phyloP scores from a whole-genome alignment of 2,888 invertebrate genomes.

The Limulus polyphemus region DNA sequence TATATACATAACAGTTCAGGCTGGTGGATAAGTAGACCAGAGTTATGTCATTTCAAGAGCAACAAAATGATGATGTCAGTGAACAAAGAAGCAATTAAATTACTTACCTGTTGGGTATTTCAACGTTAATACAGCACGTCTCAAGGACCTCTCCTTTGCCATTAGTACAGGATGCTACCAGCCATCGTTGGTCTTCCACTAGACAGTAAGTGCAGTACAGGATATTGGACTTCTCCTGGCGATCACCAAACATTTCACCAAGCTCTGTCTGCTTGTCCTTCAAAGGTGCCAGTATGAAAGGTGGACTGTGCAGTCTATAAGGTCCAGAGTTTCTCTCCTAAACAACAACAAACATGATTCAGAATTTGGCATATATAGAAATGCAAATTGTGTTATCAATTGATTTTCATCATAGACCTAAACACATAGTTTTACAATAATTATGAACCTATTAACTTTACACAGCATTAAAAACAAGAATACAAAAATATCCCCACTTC shows the following conservation, averaged over 20 bases:
- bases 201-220: constrained; percentile 94
- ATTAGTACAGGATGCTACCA: constrained; percentile 87
- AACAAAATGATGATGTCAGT: no score
- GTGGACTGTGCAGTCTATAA: constrained; percentile 71
- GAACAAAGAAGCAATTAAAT: no score
- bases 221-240: constrained; percentile 49
- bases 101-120: constrained; percentile 58
- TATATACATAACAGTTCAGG: no score
- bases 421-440: no score
- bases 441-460: no score
- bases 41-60: no score
- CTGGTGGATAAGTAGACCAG: no score
- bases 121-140: constrained; percentile 85
- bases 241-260: constrained; percentile 42
- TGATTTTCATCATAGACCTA: no score
- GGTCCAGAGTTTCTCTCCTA: constrained; percentile 68
- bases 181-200: constrained; percentile 91
- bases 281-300: constrained; percentile 78
- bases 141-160: constrained; percentile 89
- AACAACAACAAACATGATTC: background rate
- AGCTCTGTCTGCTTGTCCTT: constrained; percentile 66
- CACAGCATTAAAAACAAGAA: no score
- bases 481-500: no score
- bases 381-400: no score
- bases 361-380: no score